Evolutionary conservation across 2,113 vertebrate species (phyloP).

Genomic region (Carassius gibelio): DNA sequence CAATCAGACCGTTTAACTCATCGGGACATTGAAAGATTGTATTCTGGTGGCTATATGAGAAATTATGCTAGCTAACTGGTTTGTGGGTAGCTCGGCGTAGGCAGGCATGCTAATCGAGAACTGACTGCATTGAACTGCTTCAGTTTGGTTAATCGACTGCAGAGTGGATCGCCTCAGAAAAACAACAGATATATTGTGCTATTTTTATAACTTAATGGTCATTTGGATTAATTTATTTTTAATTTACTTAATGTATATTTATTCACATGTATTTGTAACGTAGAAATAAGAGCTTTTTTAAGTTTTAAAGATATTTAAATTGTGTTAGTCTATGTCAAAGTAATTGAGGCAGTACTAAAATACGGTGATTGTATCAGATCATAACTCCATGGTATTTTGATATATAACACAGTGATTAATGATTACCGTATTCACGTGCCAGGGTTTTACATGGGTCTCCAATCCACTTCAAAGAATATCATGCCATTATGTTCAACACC

Average conservation of each 20-base stretch:
- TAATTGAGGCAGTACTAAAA: not conserved
- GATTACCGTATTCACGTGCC: not conserved
- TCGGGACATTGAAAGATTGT: not conserved
- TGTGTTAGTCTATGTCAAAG: no score
- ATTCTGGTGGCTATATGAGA: not conserved
- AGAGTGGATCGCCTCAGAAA: slow-evolving; percentile 8
- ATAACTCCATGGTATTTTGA: not conserved
- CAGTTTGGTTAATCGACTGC: slow-evolving; percentile 30
- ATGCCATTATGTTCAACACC: no score
- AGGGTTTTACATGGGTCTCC: not conserved
- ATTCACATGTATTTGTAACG: not conserved
- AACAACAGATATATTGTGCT: not conserved
- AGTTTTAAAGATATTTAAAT: not conserved
- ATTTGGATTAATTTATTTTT: not conserved
- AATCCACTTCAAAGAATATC: not conserved
- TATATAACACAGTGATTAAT: not conserved
- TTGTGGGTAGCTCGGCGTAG: slow-evolving; percentile 56
- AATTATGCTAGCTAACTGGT: slow-evolving; percentile 60
- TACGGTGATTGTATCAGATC: not conserved
- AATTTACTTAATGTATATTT: not conserved
- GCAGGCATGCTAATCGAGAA: slow-evolving; percentile 52
- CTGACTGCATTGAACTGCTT: not conserved
- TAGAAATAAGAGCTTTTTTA: not conserved
- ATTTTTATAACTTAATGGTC: not conserved
- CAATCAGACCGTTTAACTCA: not conserved